Evolutionary conservation across 2,113 vertebrate species (phyloP).

Genomic region (Piprites chloris): DNA sequence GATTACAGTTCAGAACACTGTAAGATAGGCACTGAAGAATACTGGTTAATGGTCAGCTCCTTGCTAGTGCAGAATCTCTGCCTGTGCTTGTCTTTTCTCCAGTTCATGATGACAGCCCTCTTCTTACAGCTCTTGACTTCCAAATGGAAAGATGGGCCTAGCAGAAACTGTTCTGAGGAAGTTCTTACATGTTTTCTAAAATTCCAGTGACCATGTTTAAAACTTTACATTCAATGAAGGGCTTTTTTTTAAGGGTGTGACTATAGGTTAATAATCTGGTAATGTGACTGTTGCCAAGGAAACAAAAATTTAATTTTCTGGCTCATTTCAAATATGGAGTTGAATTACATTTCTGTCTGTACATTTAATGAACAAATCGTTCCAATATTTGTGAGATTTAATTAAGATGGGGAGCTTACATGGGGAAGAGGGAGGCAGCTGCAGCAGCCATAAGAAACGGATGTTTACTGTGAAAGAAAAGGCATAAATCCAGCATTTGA

Average conservation of each 20-base stretch:
- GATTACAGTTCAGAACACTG: background rate
- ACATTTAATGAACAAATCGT: slow-evolving; percentile 6
- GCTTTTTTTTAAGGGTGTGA: background rate
- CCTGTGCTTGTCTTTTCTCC: background rate
- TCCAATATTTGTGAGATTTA: slow-evolving; percentile 16
- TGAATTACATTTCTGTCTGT: slow-evolving; percentile 18
- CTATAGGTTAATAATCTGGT: background rate
- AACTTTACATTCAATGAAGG: background rate
- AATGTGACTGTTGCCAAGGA: background rate
- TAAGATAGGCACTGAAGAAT: background rate
- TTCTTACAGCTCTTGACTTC: background rate
- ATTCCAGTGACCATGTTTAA: background rate
- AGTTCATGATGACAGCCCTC: background rate
- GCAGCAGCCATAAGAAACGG: background rate
- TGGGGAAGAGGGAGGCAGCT: background rate
- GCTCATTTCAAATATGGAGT: background rate
- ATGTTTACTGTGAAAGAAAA: background rate
- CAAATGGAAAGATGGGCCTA: background rate
- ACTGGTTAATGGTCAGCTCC: background rate
- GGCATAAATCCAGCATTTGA: background rate
- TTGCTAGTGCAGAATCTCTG: background rate
- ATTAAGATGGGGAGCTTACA: background rate
- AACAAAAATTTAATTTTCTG: background rate
- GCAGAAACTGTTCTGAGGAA: background rate
- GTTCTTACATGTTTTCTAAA: background rate